phyloP scores from a whole-genome alignment of 2,888 invertebrate genomes.

The Mythimna albipuncta region DNA sequence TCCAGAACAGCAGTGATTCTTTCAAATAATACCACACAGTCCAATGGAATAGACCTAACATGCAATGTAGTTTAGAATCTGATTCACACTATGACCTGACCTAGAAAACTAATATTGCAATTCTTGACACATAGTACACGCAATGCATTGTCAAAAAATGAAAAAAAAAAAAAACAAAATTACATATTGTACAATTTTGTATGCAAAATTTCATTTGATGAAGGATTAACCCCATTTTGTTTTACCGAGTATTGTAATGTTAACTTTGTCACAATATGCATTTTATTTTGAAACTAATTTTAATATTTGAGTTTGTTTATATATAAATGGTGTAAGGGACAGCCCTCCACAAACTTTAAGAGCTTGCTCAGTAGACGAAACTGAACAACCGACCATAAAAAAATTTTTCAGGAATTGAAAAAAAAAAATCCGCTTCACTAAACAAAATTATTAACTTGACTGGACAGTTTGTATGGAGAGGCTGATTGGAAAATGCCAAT shows the following conservation, averaged over 20 bases:
- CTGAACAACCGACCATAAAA: too few relatives aligned
- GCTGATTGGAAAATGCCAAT: too few relatives aligned
- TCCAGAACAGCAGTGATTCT: too few relatives aligned
- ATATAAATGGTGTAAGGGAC: too few relatives aligned
- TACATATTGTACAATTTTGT: not conserved
- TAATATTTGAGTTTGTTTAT: not conserved
- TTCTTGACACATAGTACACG: not conserved
- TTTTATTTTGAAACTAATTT: not conserved
- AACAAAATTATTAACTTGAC: too few relatives aligned
- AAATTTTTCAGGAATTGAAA: too few relatives aligned
- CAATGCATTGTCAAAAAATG: slow-evolving; percentile 1
- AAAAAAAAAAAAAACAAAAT: not conserved
- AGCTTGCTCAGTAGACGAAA: too few relatives aligned
- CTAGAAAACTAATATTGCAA: slow-evolving; percentile 13
- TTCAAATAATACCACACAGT: not conserved
- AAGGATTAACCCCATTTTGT: not conserved
- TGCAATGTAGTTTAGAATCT: not conserved
- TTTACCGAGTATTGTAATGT: not conserved
- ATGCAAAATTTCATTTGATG: not conserved
- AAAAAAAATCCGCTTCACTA: too few relatives aligned
- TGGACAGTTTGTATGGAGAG: too few relatives aligned
- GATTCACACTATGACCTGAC: slow-evolving; percentile 10
- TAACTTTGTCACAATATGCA: too few relatives aligned
- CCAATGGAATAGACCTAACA: not conserved
- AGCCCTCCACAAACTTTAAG: too few relatives aligned